Percentiles rank a stretch among this genome's conserved stretches.
phyloP scores from a whole-genome alignment of 2,797 vertebrate species.

The Threskiornis aethiopicus region DNA sequence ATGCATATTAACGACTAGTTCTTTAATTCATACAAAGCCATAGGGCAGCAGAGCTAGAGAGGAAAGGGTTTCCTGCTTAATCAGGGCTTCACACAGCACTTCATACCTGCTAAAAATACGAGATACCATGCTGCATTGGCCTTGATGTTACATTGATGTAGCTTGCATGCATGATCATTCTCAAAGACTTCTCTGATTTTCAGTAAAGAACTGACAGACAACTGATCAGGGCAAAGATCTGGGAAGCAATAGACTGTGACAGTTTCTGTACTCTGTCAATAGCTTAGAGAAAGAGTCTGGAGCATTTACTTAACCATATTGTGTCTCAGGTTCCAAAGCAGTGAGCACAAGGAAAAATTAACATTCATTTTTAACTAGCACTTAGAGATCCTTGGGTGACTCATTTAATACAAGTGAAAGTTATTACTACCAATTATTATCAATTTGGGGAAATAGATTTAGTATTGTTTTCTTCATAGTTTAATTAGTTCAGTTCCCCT shows the following conservation, averaged over 20 bases:
- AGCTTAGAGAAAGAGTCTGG: background rate
- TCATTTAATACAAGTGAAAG: background rate
- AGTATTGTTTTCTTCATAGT: background rate
- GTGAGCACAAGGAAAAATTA: background rate
- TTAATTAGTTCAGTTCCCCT: background rate
- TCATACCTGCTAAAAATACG: background rate
- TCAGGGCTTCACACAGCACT: background rate
- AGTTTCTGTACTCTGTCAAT: background rate
- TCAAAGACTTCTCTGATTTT: background rate
- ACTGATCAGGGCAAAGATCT: background rate
- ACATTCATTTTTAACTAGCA: background rate
- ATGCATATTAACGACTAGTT: background rate
- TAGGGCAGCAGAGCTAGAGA: background rate
- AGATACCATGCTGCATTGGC: background rate
- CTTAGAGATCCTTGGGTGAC: background rate
- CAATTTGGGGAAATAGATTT: background rate
- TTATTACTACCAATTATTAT: slow-evolving; percentile 28
- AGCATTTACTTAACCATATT: background rate
- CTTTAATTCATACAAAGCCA: background rate
- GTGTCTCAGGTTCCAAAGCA: background rate
- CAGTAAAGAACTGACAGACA: background rate
- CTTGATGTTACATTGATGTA: background rate
- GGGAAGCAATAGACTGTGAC: background rate
- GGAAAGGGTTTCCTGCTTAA: background rate
- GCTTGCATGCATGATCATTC: background rate